Conservation (phyloP, 2,797 vertebrate genomes). For the Argya squamiceps region DNA sequence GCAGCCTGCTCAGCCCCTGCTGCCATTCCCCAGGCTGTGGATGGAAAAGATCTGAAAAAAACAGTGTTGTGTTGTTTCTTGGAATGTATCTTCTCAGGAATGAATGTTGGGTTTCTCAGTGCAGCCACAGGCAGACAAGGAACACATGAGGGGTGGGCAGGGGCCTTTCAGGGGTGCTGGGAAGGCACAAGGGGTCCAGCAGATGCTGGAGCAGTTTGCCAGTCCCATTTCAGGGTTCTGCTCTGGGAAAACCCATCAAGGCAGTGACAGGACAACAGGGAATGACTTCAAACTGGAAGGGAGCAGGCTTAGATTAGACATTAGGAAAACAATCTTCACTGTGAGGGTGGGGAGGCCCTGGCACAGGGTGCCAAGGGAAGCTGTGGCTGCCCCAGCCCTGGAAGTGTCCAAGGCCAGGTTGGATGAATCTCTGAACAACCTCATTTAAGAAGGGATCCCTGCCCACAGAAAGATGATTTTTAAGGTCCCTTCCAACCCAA, state of each 20-base stretch:
- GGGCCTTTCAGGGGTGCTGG: accelerated
- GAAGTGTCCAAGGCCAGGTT: background rate
- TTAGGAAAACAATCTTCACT: accelerated
- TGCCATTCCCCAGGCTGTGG: background rate
- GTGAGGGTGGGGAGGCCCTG: background rate
- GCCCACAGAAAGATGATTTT: background rate
- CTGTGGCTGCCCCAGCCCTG: background rate
- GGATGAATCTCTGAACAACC: background rate
- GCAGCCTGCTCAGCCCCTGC: background rate
- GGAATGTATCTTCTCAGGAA: background rate
- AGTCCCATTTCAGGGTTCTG: background rate
- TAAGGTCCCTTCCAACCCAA: background rate
- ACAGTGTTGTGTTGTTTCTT: accelerated
- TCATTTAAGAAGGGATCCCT: background rate
- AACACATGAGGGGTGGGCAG: accelerated
- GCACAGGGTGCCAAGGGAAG: background rate
- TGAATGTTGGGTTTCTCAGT: accelerated
- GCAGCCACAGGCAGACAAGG: background rate
- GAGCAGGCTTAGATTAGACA: background rate
- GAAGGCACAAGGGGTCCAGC: background rate
- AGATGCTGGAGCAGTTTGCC: background rate
- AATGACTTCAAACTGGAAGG: background rate
- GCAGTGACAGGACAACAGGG: background rate
- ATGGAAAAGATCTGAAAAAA: background rate
- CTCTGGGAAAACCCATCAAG: background rate